Conservation (phyloP, 2,888 invertebrate genomes). For the Trissolcus japonicus region DNA sequence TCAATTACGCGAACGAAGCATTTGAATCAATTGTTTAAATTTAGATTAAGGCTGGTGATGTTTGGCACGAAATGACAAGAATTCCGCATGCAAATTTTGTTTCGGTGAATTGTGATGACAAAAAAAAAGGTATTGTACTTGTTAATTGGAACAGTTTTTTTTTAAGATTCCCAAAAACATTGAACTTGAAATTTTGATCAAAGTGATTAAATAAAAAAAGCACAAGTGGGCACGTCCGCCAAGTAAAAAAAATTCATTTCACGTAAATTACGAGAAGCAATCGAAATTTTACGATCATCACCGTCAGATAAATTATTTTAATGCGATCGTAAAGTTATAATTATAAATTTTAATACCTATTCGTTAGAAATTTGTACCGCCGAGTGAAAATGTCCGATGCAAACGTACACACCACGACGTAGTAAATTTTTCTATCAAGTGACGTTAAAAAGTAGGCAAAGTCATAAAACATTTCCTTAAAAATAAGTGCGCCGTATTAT, state of each 20-base stretch:
- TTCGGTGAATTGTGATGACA: neutral
- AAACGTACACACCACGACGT: constrained; percentile 22
- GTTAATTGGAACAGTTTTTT: too few species aligned
- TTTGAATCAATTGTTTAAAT: constrained; percentile 24
- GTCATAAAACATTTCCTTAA: constrained; percentile 47
- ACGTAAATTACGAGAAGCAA: constrained; percentile 16
- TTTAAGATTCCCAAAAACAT: neutral
- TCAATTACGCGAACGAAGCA: constrained; percentile 18
- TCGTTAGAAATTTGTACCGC: constrained; percentile 20
- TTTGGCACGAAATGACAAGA: constrained; percentile 15
- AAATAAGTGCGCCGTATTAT: constrained; percentile 50
- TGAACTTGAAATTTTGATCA: neutral
- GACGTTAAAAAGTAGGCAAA: constrained; percentile 54
- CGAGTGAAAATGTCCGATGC: constrained; percentile 4
- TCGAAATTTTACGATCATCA: constrained; percentile 26
- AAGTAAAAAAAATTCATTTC: constrained; percentile 11
- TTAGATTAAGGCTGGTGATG: constrained; percentile 18
- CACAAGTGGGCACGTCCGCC: too few species aligned
- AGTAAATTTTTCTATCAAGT: constrained; percentile 54
- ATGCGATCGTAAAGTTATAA: constrained; percentile 44
- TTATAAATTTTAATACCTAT: constrained; percentile 43
- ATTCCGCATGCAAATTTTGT: constrained; percentile 5
- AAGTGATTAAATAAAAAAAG: neutral
- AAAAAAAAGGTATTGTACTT: too few species aligned
- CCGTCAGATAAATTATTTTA: constrained; percentile 39